Evolutionary conservation across 2,113 vertebrate genomes (phyloP), one percentile per base, ranked within the genome.

Genomic region (Labrus mixtus): DNA sequence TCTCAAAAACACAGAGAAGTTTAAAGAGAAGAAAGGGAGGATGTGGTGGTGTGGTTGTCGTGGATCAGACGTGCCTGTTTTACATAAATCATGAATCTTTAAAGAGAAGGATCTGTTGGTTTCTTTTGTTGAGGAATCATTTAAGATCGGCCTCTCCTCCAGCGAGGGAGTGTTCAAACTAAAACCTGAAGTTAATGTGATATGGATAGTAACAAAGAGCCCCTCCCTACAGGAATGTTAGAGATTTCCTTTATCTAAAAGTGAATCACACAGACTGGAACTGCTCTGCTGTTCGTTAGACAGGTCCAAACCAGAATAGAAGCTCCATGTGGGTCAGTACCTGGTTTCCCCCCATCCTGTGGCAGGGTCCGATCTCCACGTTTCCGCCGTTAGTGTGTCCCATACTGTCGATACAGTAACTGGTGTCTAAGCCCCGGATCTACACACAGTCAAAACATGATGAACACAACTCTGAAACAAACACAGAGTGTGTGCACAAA

Each of bases 381-480:
- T 93, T 94, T 6, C 97, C 98, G 56, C 98, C 98, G 0, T 99
- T 98, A 6, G 95, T 98, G 87, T 95, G 97, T 8, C 98, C 98
- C 98, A 99, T 99, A 90, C 98, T 99, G 83, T 99, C 98, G 0
- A 99, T 99, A 89, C 98, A 99, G 90, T 99, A 99, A 50, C 92
- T 92, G 0, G 95, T 96, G 73, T 99, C 98, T 61, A 95, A 95
- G 54, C 96, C 97, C 79, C 98, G 94, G 46, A 99, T 94, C 98
- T 99, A 86, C 46, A 90, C 84, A 72, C 36, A 70, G 9, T 33
- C 6, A 33, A 33, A 33, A 33, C 39, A 41, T 41, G 19, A n/a
- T 51, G 6, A 23, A 62, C 11, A 41, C 13, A 59, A 53, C 10
- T 8, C 16, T 15, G 10, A 8, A 33, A 60, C 33, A 60, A n/a